phyloP scores from a whole-genome alignment of 2,888 invertebrate genomes.

The Biston stratarius region DNA sequence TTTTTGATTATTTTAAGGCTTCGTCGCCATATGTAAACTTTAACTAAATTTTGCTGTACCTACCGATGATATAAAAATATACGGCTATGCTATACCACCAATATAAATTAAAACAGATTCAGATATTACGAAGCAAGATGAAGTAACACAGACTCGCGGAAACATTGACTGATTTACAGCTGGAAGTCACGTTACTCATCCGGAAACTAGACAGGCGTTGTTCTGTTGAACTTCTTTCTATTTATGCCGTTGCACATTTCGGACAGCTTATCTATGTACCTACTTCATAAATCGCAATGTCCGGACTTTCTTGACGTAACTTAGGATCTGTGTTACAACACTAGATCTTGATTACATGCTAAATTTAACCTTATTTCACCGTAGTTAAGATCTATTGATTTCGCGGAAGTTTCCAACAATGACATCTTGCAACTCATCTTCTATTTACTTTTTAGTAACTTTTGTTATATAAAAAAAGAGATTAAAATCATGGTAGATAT shows the following conservation, averaged over 20 bases:
- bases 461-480: background rate
- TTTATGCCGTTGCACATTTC: conserved; percentile 4
- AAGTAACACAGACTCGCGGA: conserved; percentile 15
- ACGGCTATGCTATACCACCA: background rate
- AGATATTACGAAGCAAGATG: conserved; percentile 20
- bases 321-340: conserved; percentile 9
- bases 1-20: no score
- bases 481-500: background rate
- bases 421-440: conserved; percentile 2
- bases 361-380: background rate
- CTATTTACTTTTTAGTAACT: background rate
- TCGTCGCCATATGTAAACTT: no score
- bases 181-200: conserved; percentile 17
- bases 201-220: conserved; percentile 19
- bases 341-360: background rate
- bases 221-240: conserved; percentile 6
- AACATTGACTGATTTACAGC: conserved; percentile 27
- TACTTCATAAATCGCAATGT: conserved; percentile 11
- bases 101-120: background rate
- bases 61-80: no score
- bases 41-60: no score
- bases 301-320: conserved; percentile 26
- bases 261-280: conserved; percentile 20
- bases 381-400: background rate
- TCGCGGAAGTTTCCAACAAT: background rate